Evolutionary conservation across 2,797 vertebrate species (phyloP).

Genomic region (Potorous gilbertii): DNA sequence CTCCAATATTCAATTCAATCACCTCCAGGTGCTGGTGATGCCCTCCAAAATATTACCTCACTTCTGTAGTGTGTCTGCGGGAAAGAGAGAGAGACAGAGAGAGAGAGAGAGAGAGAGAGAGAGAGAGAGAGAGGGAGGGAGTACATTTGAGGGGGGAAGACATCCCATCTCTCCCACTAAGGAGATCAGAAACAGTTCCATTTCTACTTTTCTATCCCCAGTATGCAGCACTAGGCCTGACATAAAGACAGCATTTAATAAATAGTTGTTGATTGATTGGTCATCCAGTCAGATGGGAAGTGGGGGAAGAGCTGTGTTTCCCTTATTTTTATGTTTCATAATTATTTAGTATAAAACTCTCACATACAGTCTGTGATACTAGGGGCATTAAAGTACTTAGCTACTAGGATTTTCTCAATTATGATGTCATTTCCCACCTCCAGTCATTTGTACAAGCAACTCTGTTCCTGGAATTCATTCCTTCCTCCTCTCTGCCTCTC

Average conservation of each 20-base stretch:
- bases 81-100: background rate
- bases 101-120: background rate
- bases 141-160: background rate
- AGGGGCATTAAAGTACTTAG: background rate
- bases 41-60: background rate
- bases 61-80: background rate
- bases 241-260: background rate
- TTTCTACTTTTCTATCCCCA: background rate
- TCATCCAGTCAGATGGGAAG: background rate
- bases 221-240: background rate
- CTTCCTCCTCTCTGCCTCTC: background rate
- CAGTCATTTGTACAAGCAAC: background rate
- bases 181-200: no score
- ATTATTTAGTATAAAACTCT: background rate
- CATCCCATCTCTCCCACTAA: background rate
- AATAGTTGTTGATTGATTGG: background rate
- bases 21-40: no score
- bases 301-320: background rate
- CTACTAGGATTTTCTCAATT: background rate
- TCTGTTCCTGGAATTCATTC: background rate
- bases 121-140: no score
- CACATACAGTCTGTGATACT: background rate
- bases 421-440: background rate
- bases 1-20: background rate
- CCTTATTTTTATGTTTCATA: background rate